Conservation (phyloP, 2,888 invertebrate genomes). For the Polietes domitor region DNA sequence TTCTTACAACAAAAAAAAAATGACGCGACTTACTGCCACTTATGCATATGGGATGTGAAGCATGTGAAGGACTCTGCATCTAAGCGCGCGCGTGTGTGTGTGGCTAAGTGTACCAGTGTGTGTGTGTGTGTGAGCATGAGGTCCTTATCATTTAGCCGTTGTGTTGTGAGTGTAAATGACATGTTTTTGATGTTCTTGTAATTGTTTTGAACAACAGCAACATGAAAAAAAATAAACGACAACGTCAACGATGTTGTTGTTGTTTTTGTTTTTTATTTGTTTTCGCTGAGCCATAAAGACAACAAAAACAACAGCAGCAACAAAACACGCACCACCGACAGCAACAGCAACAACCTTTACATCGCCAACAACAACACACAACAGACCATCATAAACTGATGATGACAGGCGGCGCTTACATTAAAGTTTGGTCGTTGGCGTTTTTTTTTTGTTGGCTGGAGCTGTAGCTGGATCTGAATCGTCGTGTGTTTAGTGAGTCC, state of each 20-base stretch:
- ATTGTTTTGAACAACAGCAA: constrained; percentile 53
- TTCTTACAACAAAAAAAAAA: constrained; percentile 4
- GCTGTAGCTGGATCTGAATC: no score
- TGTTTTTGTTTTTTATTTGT: constrained; percentile 27
- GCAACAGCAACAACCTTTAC: not conserved
- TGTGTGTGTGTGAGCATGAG: not conserved
- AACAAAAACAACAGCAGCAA: constrained; percentile 24
- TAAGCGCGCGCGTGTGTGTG: constrained; percentile 1
- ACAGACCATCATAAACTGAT: constrained; percentile 32
- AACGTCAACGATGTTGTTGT: not conserved
- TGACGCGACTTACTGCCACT: constrained; percentile 18
- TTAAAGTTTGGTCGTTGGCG: not conserved
- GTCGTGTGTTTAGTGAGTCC: not conserved
- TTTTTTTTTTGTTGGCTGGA: not conserved
- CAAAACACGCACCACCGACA: not conserved
- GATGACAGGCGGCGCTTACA: constrained; percentile 32
- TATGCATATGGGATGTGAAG: not conserved
- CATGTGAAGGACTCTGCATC: not conserved
- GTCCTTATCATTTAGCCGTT: constrained; percentile 19
- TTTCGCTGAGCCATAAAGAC: constrained; percentile 34
- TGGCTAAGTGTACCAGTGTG: not conserved
- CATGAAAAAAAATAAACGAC: no score
- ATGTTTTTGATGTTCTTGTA: constrained; percentile 53
- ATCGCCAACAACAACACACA: not conserved
- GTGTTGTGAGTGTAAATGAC: constrained; percentile 34